Evolutionary conservation across 2,888 invertebrate species (phyloP).

Genomic region (Sialis lutaria): DNA sequence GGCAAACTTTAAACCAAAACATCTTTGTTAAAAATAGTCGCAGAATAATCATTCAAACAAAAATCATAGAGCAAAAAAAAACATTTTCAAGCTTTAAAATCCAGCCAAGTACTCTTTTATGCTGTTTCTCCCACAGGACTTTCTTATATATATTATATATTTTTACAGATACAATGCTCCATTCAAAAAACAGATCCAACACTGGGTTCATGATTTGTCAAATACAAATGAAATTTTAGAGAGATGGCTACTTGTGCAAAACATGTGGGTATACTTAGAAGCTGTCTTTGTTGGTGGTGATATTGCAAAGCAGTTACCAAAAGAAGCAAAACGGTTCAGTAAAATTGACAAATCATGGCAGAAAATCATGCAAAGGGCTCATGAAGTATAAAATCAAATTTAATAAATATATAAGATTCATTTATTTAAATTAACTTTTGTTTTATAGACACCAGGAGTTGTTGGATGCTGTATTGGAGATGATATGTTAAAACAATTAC

Average conservation of each 20-base stretch:
- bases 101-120: neutral
- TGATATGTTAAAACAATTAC: slow-evolving; percentile 74
- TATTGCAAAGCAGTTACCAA: slow-evolving; percentile 94
- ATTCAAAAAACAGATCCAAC: slow-evolving; percentile 89
- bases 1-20: too few relatives aligned
- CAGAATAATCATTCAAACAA: neutral
- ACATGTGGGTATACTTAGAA: slow-evolving; percentile 96
- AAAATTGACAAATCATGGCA: slow-evolving; percentile 98
- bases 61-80: neutral
- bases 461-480: slow-evolving; percentile 94
- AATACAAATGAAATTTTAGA: slow-evolving; percentile 94
- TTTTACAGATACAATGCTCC: slow-evolving; percentile 76
- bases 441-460: slow-evolving; percentile 60
- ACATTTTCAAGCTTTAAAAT: neutral
- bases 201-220: slow-evolving; percentile 86
- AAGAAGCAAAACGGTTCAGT: slow-evolving; percentile 84
- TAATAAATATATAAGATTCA: too few relatives aligned
- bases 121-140: neutral
- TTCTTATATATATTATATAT: neutral
- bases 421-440: too few relatives aligned
- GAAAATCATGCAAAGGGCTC: slow-evolving; percentile 92
- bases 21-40: too few relatives aligned
- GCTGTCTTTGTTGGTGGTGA: slow-evolving; percentile 97
- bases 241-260: slow-evolving; percentile 90
- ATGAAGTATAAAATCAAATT: slow-evolving; percentile 33